These are phyloP conservation scores for Cataglyphis altisquamis DNA, from an alignment of 2,888 invertebrate species.

Conservation along the genomic window DNA sequence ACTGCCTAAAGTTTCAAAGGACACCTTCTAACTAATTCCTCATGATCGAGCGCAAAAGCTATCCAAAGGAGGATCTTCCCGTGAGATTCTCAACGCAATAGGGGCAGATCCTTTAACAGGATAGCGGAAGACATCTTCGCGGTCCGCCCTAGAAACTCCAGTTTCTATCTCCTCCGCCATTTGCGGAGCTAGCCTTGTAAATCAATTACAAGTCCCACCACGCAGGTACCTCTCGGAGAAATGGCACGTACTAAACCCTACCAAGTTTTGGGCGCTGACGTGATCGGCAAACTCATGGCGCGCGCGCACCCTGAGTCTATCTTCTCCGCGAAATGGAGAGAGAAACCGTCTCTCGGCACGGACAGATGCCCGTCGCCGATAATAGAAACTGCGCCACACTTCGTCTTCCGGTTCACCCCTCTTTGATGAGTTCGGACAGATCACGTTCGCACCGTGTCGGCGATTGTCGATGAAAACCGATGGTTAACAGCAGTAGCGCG, in stretches of 20 bases:
- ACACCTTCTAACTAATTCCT: constrained; percentile 43
- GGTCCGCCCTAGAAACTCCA: constrained; percentile 62
- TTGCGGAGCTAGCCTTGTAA: constrained; percentile 82
- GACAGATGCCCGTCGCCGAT: constrained; percentile 61
- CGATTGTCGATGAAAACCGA: constrained; percentile 71
- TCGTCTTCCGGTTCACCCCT: constrained; percentile 62
- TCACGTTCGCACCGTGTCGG: constrained; percentile 69
- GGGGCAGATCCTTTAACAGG: constrained; percentile 64
- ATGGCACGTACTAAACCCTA: constrained; percentile 82
- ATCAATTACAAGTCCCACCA: constrained; percentile 84
- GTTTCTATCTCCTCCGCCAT: constrained; percentile 56
- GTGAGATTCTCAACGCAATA: constrained; percentile 33
- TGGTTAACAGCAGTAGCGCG: constrained; percentile 72
- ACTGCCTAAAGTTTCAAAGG: constrained; percentile 36
- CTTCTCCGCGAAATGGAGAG: constrained; percentile 48
- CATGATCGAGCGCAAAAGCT: constrained; percentile 50
- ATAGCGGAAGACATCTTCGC: constrained; percentile 60
- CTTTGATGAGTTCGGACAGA: constrained; percentile 58
- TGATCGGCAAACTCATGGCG: constrained; percentile 83
- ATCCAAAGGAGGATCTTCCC: constrained; percentile 43
- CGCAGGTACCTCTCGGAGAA: constrained; percentile 79
- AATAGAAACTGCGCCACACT: constrained; percentile 70
- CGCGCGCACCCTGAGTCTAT: constrained; percentile 60
- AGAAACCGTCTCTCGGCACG: constrained; percentile 25
- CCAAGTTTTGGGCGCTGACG: constrained; percentile 82